Evolutionary conservation across 2,797 vertebrate genomes (phyloP), one percentile per base, ranked within the genome.

Genomic region (Lophius americanus): DNA sequence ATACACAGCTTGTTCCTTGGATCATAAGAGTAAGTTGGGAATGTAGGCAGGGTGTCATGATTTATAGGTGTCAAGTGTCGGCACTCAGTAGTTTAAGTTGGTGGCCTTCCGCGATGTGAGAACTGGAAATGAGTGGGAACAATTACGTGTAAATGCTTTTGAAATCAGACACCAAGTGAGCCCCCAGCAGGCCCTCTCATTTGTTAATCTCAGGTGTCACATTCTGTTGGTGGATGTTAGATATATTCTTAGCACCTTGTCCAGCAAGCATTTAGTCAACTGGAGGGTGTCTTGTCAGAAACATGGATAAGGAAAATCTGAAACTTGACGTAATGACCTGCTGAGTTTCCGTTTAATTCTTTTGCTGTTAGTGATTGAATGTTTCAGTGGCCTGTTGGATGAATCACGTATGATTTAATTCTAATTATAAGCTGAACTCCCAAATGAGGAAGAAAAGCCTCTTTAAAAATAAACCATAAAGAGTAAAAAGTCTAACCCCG

Each of bases 1-100:
- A 7, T 68, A 70, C 70, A 41, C 32, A 62, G 63, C 38, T 41
- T n/a, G 13, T 75, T 75, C 59, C 37, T 33, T 54, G 53, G 78
- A 71, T 69, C 75, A 61, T 69, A 55, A 49, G 73, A 72, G 55
- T 50, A 7, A 61, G 60, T 14, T 32, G 57, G 59, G 57, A 79
- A 51, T 48, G 60, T 14, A 42, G 33, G 59, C 43, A 11, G 65
- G 12, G 3, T 52, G 55, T 64, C 68, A 60, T 75, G 83, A 88
- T 85, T 84, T 74, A 75, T 78, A 38, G 60, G 61, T 70, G 83
- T 84, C 78, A 82, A 81, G 64, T 84, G 65, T 84, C 57, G 2
- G 51, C 48, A 1, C 43, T 7, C 62, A 44, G 44, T 53, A 56
- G 71, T 67, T 82, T 79, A 77, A 78, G 67, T 59, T 44, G 62